phyloP scores from a whole-genome alignment of 2,888 invertebrate genomes.

The Pterostichus niger region DNA sequence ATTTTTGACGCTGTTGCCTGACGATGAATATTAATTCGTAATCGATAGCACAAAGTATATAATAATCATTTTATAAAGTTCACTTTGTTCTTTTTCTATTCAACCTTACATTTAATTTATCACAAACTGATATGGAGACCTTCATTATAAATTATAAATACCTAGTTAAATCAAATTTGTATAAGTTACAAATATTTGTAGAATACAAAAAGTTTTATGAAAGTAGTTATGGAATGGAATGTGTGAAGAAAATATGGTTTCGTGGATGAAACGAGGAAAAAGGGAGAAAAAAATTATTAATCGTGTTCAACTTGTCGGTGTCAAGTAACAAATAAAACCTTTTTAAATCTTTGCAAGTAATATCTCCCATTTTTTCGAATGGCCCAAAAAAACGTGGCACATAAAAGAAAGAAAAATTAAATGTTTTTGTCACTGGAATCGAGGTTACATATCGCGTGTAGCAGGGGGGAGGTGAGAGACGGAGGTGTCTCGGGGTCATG shows the following conservation, averaged over 20 bases:
- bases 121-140: no score
- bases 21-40: no score
- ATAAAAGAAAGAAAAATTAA: constrained; percentile 56
- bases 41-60: no score
- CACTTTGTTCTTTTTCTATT: no score
- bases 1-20: no score
- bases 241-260: constrained; percentile 17
- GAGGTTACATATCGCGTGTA: constrained; percentile 43
- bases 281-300: constrained; percentile 27
- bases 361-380: constrained; percentile 39
- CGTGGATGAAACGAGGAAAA: constrained; percentile 5
- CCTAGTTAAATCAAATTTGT: no score
- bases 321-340: constrained; percentile 51
- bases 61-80: no score
- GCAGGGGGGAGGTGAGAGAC: neutral
- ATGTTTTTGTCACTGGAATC: constrained; percentile 52
- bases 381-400: constrained; percentile 41
- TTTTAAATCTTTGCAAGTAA: constrained; percentile 48
- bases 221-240: neutral
- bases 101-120: no score
- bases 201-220: no score
- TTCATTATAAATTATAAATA: no score
- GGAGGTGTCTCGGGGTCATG: constrained; percentile 21
- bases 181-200: no score
- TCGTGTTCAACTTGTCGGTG: constrained; percentile 19